Base-by-base conservation (phyloP, 1,140 invertebrate genomes). In the Ceratina australensis region DNA sequence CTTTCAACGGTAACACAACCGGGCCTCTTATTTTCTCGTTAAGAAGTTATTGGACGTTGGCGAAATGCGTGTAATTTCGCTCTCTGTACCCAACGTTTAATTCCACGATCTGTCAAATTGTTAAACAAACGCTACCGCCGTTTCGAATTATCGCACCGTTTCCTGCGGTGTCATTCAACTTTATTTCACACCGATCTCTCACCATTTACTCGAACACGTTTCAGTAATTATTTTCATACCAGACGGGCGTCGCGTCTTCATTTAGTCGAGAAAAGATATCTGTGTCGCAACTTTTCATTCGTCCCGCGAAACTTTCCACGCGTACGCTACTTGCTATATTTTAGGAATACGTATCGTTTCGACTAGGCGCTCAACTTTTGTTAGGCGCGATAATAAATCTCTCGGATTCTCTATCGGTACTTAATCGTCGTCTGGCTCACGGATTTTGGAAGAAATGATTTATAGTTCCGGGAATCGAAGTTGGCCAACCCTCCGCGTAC, bases 1-100 rank as follows among this genome's bases (percentile, higher is more conserved):
- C 79, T 76, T 85, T 85, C 72, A 60, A 42, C 22, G 72, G 66
- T 75, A 81, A 81, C 76, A 80, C 81, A 50, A 73, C 67, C 68
- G 67, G 33, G 69, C 52, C 72, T 69, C 57, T 80, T 80, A 83
- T 59, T 71, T 80, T 72, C 78, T 72, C 72, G 68, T 80, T 56
- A 50, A 66, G 26, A 65, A 59, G 64, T 57, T 80, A 73, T 83
- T 60, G 57, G 72, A 76, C 26, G 60, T 26, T 54, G 22, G 33
- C 16, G 64, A 54, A 57, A 71, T 54, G 61, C 60, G 78, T 68
- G 82, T 73, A 83, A 84, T 83, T 68, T 69, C 64, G 49, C 52
- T 26, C 26, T 59, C n/a, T 54, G 54, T 42, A 42, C 50, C 76
- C 54, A 82, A 72, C 49, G n/a, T 77, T 72, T 72, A 72, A 77